phyloP scores from a whole-genome alignment of 2,797 vertebrate species.

The Sebastes iracundus region DNA sequence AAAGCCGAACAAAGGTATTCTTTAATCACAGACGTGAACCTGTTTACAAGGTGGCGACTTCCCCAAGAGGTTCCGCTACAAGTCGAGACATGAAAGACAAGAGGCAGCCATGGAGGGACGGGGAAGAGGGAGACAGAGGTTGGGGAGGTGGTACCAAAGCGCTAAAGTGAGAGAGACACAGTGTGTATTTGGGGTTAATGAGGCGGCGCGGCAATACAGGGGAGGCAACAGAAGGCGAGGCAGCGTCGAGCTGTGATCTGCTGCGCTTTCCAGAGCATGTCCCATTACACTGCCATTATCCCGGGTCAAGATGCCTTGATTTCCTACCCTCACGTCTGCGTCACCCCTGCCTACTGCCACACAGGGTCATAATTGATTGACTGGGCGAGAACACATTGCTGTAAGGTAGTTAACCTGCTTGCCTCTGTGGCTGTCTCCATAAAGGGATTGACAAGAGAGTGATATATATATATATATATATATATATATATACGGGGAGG shows the following conservation, averaged over 20 bases:
- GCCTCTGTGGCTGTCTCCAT: constrained; percentile 29
- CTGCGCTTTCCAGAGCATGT: constrained; percentile 40
- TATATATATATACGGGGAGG: neutral
- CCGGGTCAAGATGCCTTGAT: constrained; percentile 53
- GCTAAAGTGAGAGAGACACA: constrained; percentile 34
- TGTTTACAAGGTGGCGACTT: constrained; percentile 54
- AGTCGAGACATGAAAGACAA: constrained; percentile 36
- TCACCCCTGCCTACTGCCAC: constrained; percentile 29
- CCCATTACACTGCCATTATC: constrained; percentile 60
- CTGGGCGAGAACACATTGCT: constrained; percentile 55
- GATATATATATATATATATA: neutral
- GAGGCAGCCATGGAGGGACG: constrained; percentile 21
- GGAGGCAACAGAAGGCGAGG: constrained; percentile 45
- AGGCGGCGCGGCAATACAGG: constrained; percentile 38
- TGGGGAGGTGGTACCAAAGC: constrained; percentile 4
- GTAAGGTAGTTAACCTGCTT: constrained; percentile 44
- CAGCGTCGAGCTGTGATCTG: constrained; percentile 31
- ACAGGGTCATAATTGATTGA: constrained; percentile 59
- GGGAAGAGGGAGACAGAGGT: constrained; percentile 16
- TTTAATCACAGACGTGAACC: constrained; percentile 52
- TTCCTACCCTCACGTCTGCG: neutral
- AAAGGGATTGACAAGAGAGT: constrained; percentile 34
- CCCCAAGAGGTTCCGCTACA: constrained; percentile 25
- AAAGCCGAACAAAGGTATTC: constrained; percentile 43
- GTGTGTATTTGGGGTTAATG: constrained; percentile 63